Evolutionary conservation across 2,797 vertebrate genomes (phyloP), one percentile per base, ranked within the genome.

Genomic region (Pseudotriccus pelzelni): DNA sequence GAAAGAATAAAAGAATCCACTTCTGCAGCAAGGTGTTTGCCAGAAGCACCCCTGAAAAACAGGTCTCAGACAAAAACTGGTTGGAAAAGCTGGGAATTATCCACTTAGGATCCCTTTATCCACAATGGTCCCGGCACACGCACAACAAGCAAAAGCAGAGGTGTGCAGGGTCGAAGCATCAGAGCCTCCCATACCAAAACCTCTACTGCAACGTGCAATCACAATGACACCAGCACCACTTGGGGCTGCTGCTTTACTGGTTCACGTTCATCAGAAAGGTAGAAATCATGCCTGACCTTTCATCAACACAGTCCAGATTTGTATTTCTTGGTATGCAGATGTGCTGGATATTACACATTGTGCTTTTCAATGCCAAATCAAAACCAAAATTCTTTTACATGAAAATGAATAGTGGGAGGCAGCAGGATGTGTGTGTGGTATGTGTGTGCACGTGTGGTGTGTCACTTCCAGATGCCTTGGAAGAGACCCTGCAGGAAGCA

Each of bases 321-420:
- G 47, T 32, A 44, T 73, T 85, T 85, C 64, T 55, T 58, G 30
- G 44, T 70, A 66, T 25, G 43, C 32, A 87, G 27, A 56, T 25
- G 44, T 63, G 41, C 46, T 84, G 9, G 7, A 43, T 32, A 67
- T 59, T 64, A 76, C 70, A 36, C 28, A 59, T 4, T 34, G 27
- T 39, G 39, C 22, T 90, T 86, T 74, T 37, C 34, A 85, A 32
- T 36, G 50, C 30, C 43, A 88, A 84, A 86, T 86, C 17, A 80
- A 86, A 85, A 28, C 10, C 6, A 49, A 49, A 66, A 43, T 64
- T 52, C 3, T 28, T 76, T 49, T 34, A 36, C 6, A 67, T 39
- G 13, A 53, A 59, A 84, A 84, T 7, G 10, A 69, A 28, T 6
- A 27, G 23, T 19, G 14, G 37, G 37, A 15, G 3, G 43, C 1